A percentile compares a stretch with the other conserved stretches of the same genome.
Evolutionary conservation across 1,140 invertebrate species (phyloP).

Genomic region (Tetranychus cinnabarinus): DNA sequence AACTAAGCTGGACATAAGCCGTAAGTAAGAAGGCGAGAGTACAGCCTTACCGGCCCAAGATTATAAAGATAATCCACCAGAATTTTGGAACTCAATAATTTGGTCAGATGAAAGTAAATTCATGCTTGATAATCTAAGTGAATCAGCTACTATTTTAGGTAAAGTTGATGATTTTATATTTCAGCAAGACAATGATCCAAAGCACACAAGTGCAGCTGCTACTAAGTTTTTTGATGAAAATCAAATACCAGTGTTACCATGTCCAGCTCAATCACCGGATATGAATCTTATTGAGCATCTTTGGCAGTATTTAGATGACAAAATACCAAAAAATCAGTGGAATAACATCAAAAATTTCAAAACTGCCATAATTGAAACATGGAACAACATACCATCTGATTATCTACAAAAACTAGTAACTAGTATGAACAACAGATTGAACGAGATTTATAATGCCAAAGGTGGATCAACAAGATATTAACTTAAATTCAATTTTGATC

Average conservation of each 20-base stretch:
- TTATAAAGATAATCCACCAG: background rate
- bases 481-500: no score
- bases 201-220: conserved; percentile 14
- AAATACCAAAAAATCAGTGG: background rate
- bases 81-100: conserved; percentile 4
- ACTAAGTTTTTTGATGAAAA: conserved; percentile 8
- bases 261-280: background rate
- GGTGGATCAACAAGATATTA: background rate
- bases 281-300: background rate
- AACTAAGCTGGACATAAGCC: no score
- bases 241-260: background rate
- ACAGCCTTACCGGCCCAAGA: no score
- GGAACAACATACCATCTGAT: background rate
- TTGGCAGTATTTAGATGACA: background rate
- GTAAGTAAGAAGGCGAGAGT: no score
- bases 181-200: conserved; percentile 19
- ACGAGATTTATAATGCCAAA: background rate
- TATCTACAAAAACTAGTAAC: background rate
- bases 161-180: conserved; percentile 10
- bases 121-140: background rate
- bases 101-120: conserved; percentile 6
- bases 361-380: background rate
- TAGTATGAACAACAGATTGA: background rate
- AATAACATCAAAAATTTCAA: background rate
- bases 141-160: conserved; percentile 8